A percentile compares a stretch with the other conserved stretches of the same genome.
phyloP scores from a whole-genome alignment of 1,140 invertebrate genomes.

The Anoplophora glabripennis region DNA sequence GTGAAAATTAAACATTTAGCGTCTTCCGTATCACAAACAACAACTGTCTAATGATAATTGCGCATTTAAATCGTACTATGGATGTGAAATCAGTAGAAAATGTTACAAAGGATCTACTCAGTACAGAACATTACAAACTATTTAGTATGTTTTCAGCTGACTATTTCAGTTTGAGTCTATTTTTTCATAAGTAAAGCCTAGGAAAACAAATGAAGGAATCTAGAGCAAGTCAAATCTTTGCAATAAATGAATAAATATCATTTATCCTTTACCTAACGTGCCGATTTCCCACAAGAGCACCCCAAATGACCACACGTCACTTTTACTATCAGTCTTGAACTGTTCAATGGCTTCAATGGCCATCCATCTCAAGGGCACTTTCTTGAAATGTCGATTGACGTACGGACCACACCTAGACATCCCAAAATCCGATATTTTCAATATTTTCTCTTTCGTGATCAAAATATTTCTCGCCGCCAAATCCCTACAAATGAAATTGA shows the following conservation, averaged over 20 bases:
- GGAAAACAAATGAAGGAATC: no score
- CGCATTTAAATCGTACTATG: no score
- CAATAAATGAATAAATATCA: background rate
- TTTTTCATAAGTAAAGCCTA: no score
- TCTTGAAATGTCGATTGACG: slow-evolving; percentile 58
- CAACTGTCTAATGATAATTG: no score
- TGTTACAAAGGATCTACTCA: no score
- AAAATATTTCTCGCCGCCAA: slow-evolving; percentile 74
- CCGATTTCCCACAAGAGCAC: slow-evolving; percentile 81
- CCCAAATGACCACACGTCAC: slow-evolving; percentile 80
- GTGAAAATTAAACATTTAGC: no score
- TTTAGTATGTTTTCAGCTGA: no score
- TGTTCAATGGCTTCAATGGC: slow-evolving; percentile 73
- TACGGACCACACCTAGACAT: slow-evolving; percentile 67
- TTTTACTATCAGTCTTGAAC: slow-evolving; percentile 67
- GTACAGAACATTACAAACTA: no score
- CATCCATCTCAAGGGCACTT: slow-evolving; percentile 71
- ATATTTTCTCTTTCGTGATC: slow-evolving; percentile 60
- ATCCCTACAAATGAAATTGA: slow-evolving; percentile 56
- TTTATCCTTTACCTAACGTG: slow-evolving; percentile 61
- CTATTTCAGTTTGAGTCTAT: no score
- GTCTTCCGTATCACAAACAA: no score
- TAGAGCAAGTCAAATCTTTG: background rate
- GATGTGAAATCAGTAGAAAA: no score
- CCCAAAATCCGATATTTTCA: slow-evolving; percentile 80